These are phyloP conservation scores for Tenthredo notha DNA, from an alignment of 2,888 invertebrate genomes.

Conservation along the genomic window DNA sequence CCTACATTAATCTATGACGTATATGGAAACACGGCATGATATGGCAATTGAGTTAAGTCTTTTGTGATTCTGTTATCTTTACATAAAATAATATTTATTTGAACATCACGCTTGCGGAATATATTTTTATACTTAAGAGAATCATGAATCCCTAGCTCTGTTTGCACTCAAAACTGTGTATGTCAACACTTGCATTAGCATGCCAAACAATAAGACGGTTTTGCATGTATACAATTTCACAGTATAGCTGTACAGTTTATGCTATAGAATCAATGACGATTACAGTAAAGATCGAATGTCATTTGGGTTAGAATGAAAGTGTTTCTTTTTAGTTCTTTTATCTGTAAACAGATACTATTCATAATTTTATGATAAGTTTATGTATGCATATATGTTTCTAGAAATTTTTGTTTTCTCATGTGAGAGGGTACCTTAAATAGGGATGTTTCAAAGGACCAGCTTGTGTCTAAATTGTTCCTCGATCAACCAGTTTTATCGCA, in stretches of 20 bases:
- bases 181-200: neutral
- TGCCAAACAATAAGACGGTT: neutral
- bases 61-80: neutral
- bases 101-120: neutral
- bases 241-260: neutral
- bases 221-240: slow-evolving; percentile 23
- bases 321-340: neutral
- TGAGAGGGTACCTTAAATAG: too few species aligned
- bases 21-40: slow-evolving; percentile 9
- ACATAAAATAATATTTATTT: neutral
- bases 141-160: neutral
- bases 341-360: neutral
- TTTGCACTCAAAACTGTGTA: slow-evolving; percentile 10
- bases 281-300: neutral
- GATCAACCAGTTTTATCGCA: too few species aligned
- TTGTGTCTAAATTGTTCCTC: too few species aligned
- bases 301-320: neutral
- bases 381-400: neutral
- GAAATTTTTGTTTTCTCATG: neutral
- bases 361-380: neutral
- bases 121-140: neutral
- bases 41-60: neutral
- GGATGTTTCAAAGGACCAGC: too few species aligned
- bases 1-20: neutral
- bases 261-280: neutral